phyloP scores from a whole-genome alignment of 1,140 invertebrate genomes.

The Drosophila burlai region DNA sequence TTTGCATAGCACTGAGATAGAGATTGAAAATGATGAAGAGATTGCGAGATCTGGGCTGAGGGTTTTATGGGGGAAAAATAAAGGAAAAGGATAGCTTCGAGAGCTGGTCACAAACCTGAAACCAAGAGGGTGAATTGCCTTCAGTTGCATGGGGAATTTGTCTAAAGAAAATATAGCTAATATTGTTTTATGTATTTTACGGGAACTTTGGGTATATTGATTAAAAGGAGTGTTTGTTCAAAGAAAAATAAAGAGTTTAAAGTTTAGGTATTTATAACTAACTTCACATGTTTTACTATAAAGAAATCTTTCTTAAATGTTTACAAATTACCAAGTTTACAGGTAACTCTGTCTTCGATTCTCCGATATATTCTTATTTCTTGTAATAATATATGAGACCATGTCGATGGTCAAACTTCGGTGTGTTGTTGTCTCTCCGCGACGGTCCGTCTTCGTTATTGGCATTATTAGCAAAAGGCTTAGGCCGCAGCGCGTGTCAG shows the following conservation, averaged over 20 bases:
- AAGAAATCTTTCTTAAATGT: not conserved
- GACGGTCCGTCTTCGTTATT: constrained; percentile 61
- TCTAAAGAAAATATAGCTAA: constrained; percentile 66
- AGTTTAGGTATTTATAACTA: not conserved
- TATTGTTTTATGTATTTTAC: constrained; percentile 17
- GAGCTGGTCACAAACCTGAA: not conserved
- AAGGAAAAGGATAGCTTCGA: not conserved
- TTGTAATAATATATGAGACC: constrained; percentile 7
- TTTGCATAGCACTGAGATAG: constrained; percentile 64
- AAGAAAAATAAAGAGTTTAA: not conserved
- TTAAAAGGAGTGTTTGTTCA: not conserved
- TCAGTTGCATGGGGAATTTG: constrained; percentile 58
- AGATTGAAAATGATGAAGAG: constrained; percentile 25
- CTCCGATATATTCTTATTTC: not conserved
- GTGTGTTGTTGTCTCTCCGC: constrained; percentile 7
- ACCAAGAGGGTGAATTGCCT: constrained; percentile 4
- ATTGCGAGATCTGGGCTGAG: constrained; percentile 16
- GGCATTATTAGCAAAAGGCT: constrained; percentile 79
- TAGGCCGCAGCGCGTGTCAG: constrained; percentile 73
- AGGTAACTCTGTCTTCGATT: constrained; percentile 2
- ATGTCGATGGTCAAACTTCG: constrained; percentile 13
- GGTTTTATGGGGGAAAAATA: not conserved
- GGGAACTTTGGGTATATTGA: constrained; percentile 11
- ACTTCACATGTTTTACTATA: not conserved
- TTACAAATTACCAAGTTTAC: not conserved